Evolutionary conservation across 2,797 vertebrate genomes (phyloP), one percentile per base, ranked within the genome.

Genomic region (Eulemur albifrons): DNA sequence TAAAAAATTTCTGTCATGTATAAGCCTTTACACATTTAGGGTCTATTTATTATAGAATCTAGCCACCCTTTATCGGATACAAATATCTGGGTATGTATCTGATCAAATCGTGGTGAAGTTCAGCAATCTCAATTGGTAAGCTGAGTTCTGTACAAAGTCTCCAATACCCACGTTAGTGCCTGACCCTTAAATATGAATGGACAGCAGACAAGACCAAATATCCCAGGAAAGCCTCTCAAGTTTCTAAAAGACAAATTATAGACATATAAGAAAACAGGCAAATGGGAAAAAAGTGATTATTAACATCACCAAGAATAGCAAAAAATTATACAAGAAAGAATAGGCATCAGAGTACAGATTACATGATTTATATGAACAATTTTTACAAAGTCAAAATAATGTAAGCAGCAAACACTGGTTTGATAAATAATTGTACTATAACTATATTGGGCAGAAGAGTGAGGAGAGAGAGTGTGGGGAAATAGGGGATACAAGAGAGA

Each of bases 361-460:
- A 65, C 11, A 63, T 45, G 11, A 90, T 87, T 80, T 59, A 40
- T 75, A 43, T 52, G 21, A 92, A 43, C 17, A 94, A 45, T 88
- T 77, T 77, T 17, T 73, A 73, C 11, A 70, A 88, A 72, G 15
- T 61, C 54, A 93, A 18, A 81, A 38, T 72, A 88, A 77, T 9
- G 13, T 52, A 89, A 82, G 30, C 69, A 82, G 35, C 5, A 88
- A 75, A 91, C 9, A 90, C 7, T 35, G 1, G 14, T 50, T 76
- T 95, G 77, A 81, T 57, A 75, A 93, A 72, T 91, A 85, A 83
- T 70, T 84, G 15, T 57, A 84, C 67, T 43, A 65, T 38, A 76
- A 91, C 52, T 67, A 50, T 84, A 69, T 20, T 20, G 43, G 21
- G 40, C 61, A 14, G 79, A 54, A 43, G 20, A 86, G 30, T 5